These are phyloP conservation scores for Lordiphosa clarofinis DNA, from an alignment of 1,140 invertebrate genomes.

Conservation along the genomic window DNA sequence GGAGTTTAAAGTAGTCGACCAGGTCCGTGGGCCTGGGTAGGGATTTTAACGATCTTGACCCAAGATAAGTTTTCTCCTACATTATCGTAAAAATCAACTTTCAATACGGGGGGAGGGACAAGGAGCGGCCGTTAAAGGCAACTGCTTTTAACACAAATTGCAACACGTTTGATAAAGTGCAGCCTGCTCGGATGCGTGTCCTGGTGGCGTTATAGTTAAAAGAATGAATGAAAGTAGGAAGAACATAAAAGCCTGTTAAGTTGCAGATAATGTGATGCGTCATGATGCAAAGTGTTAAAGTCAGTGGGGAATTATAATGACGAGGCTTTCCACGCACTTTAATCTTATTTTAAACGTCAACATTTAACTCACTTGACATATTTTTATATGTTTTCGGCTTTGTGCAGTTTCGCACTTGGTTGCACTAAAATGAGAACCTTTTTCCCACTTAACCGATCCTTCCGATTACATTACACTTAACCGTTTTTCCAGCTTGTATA, in stretches of 20 bases:
- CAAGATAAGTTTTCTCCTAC: slow-evolving; percentile 47
- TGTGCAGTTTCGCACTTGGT: not conserved
- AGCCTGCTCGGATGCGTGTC: slow-evolving; percentile 18
- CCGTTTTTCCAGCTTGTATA: slow-evolving; percentile 22
- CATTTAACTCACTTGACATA: too few relatives aligned
- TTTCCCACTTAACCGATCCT: not conserved
- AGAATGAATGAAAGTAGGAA: too few relatives aligned
- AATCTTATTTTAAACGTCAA: too few relatives aligned
- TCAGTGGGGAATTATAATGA: not conserved
- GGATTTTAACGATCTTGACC: slow-evolving; percentile 52
- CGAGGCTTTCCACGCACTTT: too few relatives aligned
- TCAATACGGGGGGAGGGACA: slow-evolving; percentile 33
- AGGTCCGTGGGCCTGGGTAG: slow-evolving; percentile 15
- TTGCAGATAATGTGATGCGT: too few relatives aligned
- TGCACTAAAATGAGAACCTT: not conserved
- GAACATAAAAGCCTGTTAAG: too few relatives aligned
- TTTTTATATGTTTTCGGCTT: too few relatives aligned
- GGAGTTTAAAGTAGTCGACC: slow-evolving; percentile 60
- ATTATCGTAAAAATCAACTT: slow-evolving; percentile 72
- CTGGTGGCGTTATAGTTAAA: not conserved
- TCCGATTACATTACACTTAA: slow-evolving; percentile 14
- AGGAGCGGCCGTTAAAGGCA: slow-evolving; percentile 23
- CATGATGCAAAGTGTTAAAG: too few relatives aligned
- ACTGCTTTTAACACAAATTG: slow-evolving; percentile 63
- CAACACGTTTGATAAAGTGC: slow-evolving; percentile 59